phyloP scores from a whole-genome alignment of 2,113 vertebrate genomes.

The Mandrillus leucophaeus region DNA sequence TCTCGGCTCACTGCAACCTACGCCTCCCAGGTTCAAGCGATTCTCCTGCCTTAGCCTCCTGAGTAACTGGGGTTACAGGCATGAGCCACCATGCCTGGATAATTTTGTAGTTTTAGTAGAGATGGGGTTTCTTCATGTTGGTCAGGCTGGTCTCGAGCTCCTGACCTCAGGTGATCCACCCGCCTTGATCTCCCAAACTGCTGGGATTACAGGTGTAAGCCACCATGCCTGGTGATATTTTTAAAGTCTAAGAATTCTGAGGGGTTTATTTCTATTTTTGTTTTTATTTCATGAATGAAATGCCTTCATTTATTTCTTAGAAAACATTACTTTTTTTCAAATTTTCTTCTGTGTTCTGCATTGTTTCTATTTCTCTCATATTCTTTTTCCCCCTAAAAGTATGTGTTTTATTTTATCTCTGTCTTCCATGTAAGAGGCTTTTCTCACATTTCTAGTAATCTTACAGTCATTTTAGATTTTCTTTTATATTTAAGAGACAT shows the following conservation, averaged over 20 bases:
- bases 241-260: background rate
- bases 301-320: background rate
- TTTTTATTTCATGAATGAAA: background rate
- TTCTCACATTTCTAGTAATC: background rate
- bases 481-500: background rate
- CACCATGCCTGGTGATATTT: background rate
- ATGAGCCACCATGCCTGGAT: too few species aligned
- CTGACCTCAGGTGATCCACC: too few species aligned
- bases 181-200: too few species aligned
- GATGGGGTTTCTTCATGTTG: too few species aligned
- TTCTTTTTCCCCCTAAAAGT: background rate
- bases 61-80: too few species aligned
- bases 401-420: background rate
- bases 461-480: background rate
- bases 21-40: too few species aligned
- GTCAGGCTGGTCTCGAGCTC: too few species aligned
- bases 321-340: background rate
- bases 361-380: background rate
- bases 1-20: too few species aligned
- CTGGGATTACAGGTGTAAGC: too few species aligned
- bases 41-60: too few species aligned
- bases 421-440: background rate
- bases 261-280: background rate
- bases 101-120: too few species aligned
- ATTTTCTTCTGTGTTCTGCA: background rate